A percentile compares a stretch with the other conserved stretches of the same genome.
phyloP scores from a whole-genome alignment of 2,888 invertebrate species.

The Drosophila formosana region DNA sequence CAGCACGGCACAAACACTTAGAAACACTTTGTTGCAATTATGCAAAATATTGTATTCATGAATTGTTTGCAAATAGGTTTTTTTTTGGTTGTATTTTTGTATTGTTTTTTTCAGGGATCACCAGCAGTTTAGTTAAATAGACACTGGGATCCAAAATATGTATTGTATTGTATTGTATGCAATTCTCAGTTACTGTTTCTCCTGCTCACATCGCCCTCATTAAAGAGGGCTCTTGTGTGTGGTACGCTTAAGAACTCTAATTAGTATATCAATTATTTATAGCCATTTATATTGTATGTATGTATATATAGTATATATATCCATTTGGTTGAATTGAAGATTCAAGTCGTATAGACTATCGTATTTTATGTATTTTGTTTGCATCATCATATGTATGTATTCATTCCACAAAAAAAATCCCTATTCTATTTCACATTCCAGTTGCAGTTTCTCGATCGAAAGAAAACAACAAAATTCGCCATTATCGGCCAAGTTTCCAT shows the following conservation, averaged over 20 bases:
- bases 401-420: not conserved
- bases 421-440: constrained; percentile 28
- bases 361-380: not conserved
- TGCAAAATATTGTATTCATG: constrained; percentile 41
- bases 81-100: not conserved
- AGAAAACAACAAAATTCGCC: not conserved
- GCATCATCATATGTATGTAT: not conserved
- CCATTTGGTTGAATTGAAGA: constrained; percentile 4
- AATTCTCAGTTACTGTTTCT: constrained; percentile 24
- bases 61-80: constrained; percentile 18
- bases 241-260: constrained; percentile 6
- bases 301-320: not conserved
- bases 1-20: constrained; percentile 61
- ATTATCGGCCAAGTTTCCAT: not conserved
- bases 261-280: constrained; percentile 1
- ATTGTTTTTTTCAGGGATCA: not conserved
- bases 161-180: constrained; percentile 7
- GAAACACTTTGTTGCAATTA: constrained; percentile 56
- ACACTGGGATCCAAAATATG: constrained; percentile 7
- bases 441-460: not conserved
- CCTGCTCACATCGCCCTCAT: constrained; percentile 2
- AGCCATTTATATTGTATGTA: constrained; percentile 10
- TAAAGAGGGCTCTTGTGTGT: not conserved
- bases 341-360: not conserved
- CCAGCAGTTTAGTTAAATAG: constrained; percentile 6